Evolutionary conservation across 2,888 invertebrate species (phyloP), one percentile per base, ranked within the genome.

Genomic region (Gryllus longicercus): DNA sequence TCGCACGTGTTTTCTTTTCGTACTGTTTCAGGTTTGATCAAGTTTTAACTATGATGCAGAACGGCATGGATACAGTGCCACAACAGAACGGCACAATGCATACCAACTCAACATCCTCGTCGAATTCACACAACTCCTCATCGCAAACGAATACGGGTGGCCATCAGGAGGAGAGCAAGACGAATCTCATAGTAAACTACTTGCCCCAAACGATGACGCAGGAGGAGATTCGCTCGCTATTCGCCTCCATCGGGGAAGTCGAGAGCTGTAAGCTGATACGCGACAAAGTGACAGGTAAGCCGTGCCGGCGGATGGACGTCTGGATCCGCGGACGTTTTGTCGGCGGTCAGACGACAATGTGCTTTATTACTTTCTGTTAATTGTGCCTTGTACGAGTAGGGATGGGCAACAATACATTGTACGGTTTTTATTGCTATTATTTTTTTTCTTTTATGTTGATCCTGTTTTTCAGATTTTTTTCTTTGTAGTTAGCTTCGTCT

Each of bases 151-250:
- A 85, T 83, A 85, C 86, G 81, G 86, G 89, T 79, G 88, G 89
- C 76, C 94, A 94, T 86, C 92, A 94, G 86, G 95, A 95, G 89
- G 97, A 97, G 90, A 96, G 96, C 86, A 96, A 97, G 90, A 99
- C 99, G 85, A 99, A 99, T 90, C 93, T 99, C 85, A 99, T 99
- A 89, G 99, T 99, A 86, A 99, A 99, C 91, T 99, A 99, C 89
- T 92, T 99, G 88, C 99, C 99, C 83, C 99, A 99, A 91, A 98
- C 96, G 85, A 99, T 99, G 99, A 97, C 97, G 81, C 99, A 99
- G 89, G 99, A 99, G 88, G 99, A 99, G 89, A 99, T 99, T 83
- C 92, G 98, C 83, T 96, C 97, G 81, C 91, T 99, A 80, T 99
- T 99, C 90, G 96, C 97, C 80, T 97, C 96, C 87, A 98, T 99